Evolutionary conservation across 2,888 invertebrate species (phyloP).

Genomic region (Latrodectus elegans): DNA sequence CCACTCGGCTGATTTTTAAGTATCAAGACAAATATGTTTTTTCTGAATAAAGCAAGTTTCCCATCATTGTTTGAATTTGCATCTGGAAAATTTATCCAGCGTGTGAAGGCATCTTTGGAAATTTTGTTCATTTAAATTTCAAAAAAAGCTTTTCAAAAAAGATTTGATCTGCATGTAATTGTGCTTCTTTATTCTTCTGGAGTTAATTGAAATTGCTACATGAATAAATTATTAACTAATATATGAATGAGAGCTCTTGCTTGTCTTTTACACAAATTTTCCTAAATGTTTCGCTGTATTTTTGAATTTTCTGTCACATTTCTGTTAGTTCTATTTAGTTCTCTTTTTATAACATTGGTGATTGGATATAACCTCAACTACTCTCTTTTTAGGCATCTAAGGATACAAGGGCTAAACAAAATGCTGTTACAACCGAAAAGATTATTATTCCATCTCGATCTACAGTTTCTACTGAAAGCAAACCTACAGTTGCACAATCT

Average conservation of each 20-base stretch:
- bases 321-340: background rate
- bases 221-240: background rate
- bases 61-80: no score
- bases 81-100: no score
- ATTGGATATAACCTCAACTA: conserved; percentile 15
- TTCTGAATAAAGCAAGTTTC: no score
- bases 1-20: no score
- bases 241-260: background rate
- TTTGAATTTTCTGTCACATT: background rate
- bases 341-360: conserved; percentile 6
- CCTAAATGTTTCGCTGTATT: background rate
- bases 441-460: conserved; percentile 19
- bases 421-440: conserved; percentile 25
- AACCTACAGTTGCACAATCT: conserved; percentile 22
- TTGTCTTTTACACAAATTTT: background rate
- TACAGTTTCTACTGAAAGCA: conserved; percentile 28
- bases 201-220: background rate
- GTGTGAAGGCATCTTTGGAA: no score
- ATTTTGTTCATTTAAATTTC: no score
- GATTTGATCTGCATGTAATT: background rate
- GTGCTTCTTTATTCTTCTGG: background rate
- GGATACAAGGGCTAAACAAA: conserved; percentile 43
- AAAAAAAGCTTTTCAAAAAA: no score
- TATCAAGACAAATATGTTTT: no score
- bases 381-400: conserved; percentile 37